Evolutionary conservation across 2,888 invertebrate genomes (phyloP), one percentile per base, ranked within the genome.

Genomic region (Tigriopus californicus): DNA sequence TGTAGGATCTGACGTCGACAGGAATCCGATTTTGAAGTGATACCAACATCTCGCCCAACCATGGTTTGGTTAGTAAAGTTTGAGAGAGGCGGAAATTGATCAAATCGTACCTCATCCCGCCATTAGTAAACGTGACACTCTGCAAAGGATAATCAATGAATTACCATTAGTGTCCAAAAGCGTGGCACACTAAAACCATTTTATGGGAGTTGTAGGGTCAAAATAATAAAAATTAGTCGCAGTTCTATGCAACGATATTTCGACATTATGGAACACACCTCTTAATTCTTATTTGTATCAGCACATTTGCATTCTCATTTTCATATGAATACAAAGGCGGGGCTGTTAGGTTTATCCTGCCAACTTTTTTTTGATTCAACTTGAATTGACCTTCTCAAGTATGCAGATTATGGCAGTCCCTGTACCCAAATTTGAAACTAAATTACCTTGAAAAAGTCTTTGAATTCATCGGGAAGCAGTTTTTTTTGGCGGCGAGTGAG

Each of bases 71-170:
- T 8, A 53, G 11, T 8, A 53, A 33, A 3, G 41, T 41, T 53
- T 56, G 56, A 5, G 41, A 41, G 11, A 56, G 44, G 4, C 56
- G 3, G 25, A 56, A 56, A 20, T 56, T 56, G 22, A 56, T 56
- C 41, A 56, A 56, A 15, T 56, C 56, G 13, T 56, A 56, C 13
- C 13, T 15, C 56, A 56, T 56, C 11, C 56, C 56, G 8, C 56
- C 56, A 18, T 56, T 56, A 11, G 56, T 56, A 42, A 56, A 56
- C 12, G 22, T 56, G 12, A 56, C 18, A 10, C 22, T 41, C 22
- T 56, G 10, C 41, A 56, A 56, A 40, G 10, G 4, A 18, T n/a
- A 8, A 25, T 24, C 15, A n/a, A 25, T 18, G 25, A 13, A 52
- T 24, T 52, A 12, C 25, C 18, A 33, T 12, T 11, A 24, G 8